Evolutionary conservation across 2,113 vertebrate genomes (phyloP), one percentile per base, ranked within the genome.

Genomic region (Colinus virginianus): DNA sequence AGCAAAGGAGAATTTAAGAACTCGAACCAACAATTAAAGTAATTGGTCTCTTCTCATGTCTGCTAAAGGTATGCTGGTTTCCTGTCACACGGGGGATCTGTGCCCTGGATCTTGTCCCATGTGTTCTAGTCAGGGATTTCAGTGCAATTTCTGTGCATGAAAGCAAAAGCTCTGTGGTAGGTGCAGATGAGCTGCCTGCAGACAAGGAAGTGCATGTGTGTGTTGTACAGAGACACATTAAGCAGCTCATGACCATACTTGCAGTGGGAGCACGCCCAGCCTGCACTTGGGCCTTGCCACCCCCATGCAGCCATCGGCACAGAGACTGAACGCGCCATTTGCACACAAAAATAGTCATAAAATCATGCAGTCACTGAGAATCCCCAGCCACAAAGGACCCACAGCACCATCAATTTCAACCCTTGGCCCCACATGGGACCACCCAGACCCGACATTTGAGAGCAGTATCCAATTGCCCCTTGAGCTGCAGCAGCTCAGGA

Each of bases 11-110:
- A 72, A 59, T 91, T 55, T 90, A 78, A 62, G 64, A 90, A 76
- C 36, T 84, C 53, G 53, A 93, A 36, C 40, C 69, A 91, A 93
- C 78, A 87, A 92, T 95, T 94, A 78, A 76, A 92, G 90, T 92
- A 89, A 85, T 89, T 78, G 59, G 69, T 86, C 69, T 86, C 84
- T 88, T 77, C 92, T 94, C 34, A 62, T 90, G 69, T 84, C 82
- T 91, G 84, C 90, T 88, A 92, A 43, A 91, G 66, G 45, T 75
- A 85, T 71, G 84, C 89, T 84, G 87, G 66, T 88, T 90, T 90
- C 89, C 84, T 8, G 3, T 71, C 82, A 72, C 63, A 66, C 11
- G 32, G 75, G 76, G 49, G 53, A 78, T 85, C 78, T 82, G 78
- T 66, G 72, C 67, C 40, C 94, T 91, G 84, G 86, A 85, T 90